Evolutionary conservation across 2,888 invertebrate genomes (phyloP).

Genomic region (Cordilura impudica): DNA sequence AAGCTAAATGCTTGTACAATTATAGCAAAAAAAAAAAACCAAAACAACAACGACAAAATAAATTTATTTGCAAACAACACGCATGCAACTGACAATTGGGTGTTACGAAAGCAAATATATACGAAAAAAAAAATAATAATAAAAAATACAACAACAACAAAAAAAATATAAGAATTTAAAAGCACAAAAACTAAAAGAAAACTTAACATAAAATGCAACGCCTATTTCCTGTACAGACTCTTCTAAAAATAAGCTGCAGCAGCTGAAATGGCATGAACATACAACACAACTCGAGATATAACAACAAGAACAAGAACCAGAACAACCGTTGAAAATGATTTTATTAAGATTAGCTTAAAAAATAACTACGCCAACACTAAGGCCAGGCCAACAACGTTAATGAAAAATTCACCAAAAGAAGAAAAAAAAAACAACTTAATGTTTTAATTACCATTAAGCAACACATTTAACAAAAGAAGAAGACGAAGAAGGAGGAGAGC

Average conservation of each 20-base stretch:
- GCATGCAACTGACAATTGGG: slow-evolving; percentile 62
- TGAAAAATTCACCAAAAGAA: background rate
- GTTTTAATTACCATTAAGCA: slow-evolving; percentile 49
- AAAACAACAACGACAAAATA: slow-evolving; percentile 42
- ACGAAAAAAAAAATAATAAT: slow-evolving; percentile 3
- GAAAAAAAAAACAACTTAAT: background rate
- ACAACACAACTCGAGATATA: background rate
- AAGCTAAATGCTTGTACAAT: slow-evolving; percentile 34
- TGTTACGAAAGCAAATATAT: slow-evolving; percentile 39
- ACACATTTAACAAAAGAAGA: background rate
- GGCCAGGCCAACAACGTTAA: slow-evolving; percentile 1
- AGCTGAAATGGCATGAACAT: background rate
- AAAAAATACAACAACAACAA: slow-evolving; percentile 29
- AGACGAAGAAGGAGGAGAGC: background rate
- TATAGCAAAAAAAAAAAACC: slow-evolving; percentile 23
- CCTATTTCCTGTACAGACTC: slow-evolving; percentile 59
- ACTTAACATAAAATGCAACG: slow-evolving; percentile 56
- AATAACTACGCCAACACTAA: background rate
- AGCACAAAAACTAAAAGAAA: slow-evolving; percentile 14
- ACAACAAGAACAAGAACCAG: slow-evolving; percentile 33
- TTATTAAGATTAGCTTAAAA: slow-evolving; percentile 43
- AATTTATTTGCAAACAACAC: slow-evolving; percentile 57
- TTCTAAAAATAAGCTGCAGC: slow-evolving; percentile 12
- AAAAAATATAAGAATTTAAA: slow-evolving; percentile 24
- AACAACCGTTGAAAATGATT: slow-evolving; percentile 62